A percentile compares a stretch with the other conserved stretches of the same genome.
phyloP scores from a whole-genome alignment of 1,140 invertebrate genomes.

The Heliconius nattereri region DNA sequence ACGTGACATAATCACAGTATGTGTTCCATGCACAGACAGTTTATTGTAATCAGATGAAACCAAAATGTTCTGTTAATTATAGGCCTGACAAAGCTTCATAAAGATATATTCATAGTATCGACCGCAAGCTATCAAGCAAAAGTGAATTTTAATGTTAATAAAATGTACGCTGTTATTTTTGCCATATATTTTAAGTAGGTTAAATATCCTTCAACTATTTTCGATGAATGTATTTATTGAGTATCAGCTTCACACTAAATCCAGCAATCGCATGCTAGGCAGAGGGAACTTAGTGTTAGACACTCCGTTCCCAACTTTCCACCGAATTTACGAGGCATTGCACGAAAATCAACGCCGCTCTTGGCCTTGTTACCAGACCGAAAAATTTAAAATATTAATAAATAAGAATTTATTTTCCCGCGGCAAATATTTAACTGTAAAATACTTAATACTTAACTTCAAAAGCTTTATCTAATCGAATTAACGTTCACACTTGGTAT shows the following conservation, averaged over 20 bases:
- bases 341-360: accelerated
- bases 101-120: conserved; percentile 23
- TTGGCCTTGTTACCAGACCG: too few relatives aligned
- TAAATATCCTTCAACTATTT: not conserved
- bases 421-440: not conserved
- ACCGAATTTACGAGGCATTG: too few relatives aligned
- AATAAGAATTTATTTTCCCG: too few relatives aligned
- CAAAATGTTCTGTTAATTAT: conserved; percentile 51
- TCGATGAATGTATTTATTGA: too few relatives aligned
- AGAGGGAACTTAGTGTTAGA: too few relatives aligned
- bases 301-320: too few relatives aligned
- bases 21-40: conserved; percentile 26
- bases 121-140: conserved; percentile 25
- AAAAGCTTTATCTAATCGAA: conserved; percentile 2
- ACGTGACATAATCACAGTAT: conserved; percentile 15
- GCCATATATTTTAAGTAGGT: not conserved
- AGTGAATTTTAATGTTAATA: conserved; percentile 4
- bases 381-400: too few relatives aligned
- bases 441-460: not conserved
- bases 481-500: conserved; percentile 50
- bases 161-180: not conserved
- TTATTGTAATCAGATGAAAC: conserved; percentile 46
- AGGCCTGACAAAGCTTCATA: conserved; percentile 46
- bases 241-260: too few relatives aligned
- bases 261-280: too few relatives aligned